Percentiles rank a stretch among this genome's conserved stretches.
These are phyloP conservation scores for Tanypteryx hageni DNA, from an alignment of 2,888 invertebrate species.

Conservation along the genomic window DNA sequence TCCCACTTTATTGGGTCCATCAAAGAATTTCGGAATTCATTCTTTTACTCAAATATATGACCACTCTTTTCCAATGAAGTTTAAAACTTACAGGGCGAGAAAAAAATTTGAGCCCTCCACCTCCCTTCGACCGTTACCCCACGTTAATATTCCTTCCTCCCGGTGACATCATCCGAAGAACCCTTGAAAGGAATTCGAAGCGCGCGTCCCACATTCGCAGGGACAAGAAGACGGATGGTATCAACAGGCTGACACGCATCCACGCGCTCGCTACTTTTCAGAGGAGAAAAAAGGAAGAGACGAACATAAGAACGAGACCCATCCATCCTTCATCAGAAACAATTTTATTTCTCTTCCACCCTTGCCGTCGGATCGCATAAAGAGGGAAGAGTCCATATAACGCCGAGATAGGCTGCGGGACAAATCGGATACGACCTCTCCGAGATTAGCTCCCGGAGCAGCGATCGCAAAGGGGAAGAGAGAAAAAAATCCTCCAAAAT, in stretches of 20 bases:
- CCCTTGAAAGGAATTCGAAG: background rate
- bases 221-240: background rate
- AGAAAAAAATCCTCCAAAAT: background rate
- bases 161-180: background rate
- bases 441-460: background rate
- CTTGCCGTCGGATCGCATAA: background rate
- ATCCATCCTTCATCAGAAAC: slow-evolving; percentile 23
- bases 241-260: background rate
- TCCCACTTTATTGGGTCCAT: too few species aligned
- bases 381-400: background rate
- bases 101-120: too few species aligned
- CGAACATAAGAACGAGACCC: background rate
- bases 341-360: background rate
- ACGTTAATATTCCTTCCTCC: background rate
- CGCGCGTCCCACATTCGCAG: background rate
- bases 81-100: too few species aligned
- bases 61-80: too few species aligned
- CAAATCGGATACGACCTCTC: background rate
- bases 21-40: too few species aligned
- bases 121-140: too few species aligned
- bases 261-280: background rate
- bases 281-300: background rate
- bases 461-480: background rate
- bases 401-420: background rate
- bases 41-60: too few species aligned